Base-by-base conservation (phyloP, 1,140 invertebrate species). In the Trachelipus rathkii region DNA sequence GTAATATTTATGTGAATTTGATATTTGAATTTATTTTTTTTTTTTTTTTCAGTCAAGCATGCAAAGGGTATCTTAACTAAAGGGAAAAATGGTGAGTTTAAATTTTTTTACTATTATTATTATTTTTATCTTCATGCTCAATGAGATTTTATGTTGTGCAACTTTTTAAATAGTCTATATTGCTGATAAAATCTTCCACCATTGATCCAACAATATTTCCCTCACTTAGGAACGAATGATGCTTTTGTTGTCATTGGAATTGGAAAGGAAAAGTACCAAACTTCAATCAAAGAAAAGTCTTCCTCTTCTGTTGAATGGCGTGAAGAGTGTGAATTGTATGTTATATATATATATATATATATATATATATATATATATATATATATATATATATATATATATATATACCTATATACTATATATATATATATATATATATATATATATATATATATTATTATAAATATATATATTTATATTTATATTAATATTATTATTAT, bases 221-320 rank as follows among this genome's bases (percentile, higher is more conserved):
- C n/a, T n/a, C n/a, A n/a, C 66, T 0, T 77, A 80, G 92, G 92
- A 82, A 95, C 93, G 82, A 96, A 96, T 88, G 95, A 97, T 87
- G 95, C 93, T 83, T 97, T 96, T 88, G 95, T 96, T 82, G 95
- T 94, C 73, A 97, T 97, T 83, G 92, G 90, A 44, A 87, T 97
- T 81, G 95, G 94, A 24, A 97, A 97, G 87, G 95, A 96, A 84
- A 97, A 96, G 87, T 97, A 94, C 85, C 94, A 96, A 86, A 97
- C 95, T 68, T 96, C 95, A 70, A 90, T 96, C 76, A 96, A 96
- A 86, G 93, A 96, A 85, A 95, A 95, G 87, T 89, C 92, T 19
- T 85, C 87, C 71, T 88, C 90, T 79, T 90, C 90, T 83, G 91
- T 94, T 21, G 94, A 95, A 85, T 97, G 95, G 95, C 90, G 93